These are phyloP conservation scores for Hemichromis elongatus DNA, from an alignment of 2,113 vertebrate species.

Conservation along the genomic window DNA sequence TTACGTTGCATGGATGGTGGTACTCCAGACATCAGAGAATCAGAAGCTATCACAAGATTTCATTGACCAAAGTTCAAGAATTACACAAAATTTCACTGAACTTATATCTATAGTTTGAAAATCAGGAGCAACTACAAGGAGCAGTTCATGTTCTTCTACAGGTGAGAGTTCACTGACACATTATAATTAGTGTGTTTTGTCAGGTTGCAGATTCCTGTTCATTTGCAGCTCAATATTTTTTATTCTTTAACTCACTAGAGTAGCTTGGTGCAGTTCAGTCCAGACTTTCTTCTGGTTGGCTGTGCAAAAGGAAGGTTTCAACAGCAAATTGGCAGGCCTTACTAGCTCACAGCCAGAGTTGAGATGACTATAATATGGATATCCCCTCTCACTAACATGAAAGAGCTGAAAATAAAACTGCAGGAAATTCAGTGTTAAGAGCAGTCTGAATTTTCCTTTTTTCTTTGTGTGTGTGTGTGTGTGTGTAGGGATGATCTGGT, in stretches of 20 bases:
- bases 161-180: constrained; percentile 38
- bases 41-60: accelerated
- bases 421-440: no score
- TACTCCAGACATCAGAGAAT: neutral
- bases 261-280: neutral
- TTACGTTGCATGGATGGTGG: neutral
- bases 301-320: accelerated
- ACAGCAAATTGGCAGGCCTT: neutral
- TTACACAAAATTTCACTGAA: neutral
- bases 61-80: neutral
- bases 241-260: neutral
- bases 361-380: neutral
- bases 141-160: constrained; percentile 77
- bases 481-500: constrained; percentile 64
- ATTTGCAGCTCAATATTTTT: neutral
- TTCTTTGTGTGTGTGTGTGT: neutral
- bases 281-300: neutral
- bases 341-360: neutral
- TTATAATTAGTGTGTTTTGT: no score
- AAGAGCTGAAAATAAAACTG: no score
- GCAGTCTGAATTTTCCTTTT: no score
- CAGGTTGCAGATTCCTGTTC: neutral
- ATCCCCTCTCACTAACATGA: no score
- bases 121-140: constrained; percentile 81
- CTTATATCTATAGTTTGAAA: constrained; percentile 33